Percentiles rank a stretch among this genome's conserved stretches.
phyloP scores from a whole-genome alignment of 2,888 invertebrate species.

The Euproctis similis region DNA sequence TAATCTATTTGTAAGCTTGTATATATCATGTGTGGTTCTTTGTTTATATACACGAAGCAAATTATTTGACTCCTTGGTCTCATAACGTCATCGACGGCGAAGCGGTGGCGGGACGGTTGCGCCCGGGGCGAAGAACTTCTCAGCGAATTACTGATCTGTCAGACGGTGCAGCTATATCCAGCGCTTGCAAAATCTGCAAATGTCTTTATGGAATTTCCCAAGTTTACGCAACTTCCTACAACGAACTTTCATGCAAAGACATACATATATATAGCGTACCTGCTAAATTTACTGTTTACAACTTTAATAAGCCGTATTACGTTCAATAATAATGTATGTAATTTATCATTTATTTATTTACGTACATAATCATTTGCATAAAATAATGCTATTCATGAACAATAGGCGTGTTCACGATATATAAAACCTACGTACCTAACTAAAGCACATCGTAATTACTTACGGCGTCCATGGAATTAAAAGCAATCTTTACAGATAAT shows the following conservation, averaged over 20 bases:
- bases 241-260: constrained; percentile 46
- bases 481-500: no score
- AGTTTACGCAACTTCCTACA: constrained; percentile 59
- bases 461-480: no score
- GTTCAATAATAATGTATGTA: no score
- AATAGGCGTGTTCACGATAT: no score
- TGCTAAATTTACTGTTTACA: constrained; percentile 12
- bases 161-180: constrained; percentile 22
- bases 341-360: no score
- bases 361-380: no score
- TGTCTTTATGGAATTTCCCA: constrained; percentile 44
- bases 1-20: neutral
- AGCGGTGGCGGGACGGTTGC: constrained; percentile 11
- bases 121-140: constrained; percentile 32
- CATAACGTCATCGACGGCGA: constrained; percentile 7
- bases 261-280: constrained; percentile 31
- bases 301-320: no score
- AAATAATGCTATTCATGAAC: no score
- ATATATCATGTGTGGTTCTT: constrained; percentile 1
- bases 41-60: constrained; percentile 7
- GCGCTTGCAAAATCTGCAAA: constrained; percentile 56
- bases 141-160: constrained; percentile 17
- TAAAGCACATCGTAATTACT: no score
- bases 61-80: constrained; percentile 1
- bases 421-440: no score